phyloP scores from a whole-genome alignment of 2,113 vertebrate species.

The Neogobius melanostomus region DNA sequence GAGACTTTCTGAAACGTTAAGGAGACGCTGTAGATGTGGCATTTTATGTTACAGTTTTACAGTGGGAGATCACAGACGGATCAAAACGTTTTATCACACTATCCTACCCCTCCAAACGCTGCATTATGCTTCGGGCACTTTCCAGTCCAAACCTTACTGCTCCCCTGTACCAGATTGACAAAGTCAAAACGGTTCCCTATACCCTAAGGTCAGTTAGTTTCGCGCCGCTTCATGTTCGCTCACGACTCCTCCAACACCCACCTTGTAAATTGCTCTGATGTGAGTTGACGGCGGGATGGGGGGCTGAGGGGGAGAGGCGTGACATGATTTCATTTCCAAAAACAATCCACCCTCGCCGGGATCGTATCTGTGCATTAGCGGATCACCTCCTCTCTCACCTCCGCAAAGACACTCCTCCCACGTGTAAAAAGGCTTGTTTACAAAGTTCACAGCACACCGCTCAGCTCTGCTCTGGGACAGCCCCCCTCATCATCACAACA shows the following conservation, averaged over 20 bases:
- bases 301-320: not conserved
- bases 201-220: not conserved
- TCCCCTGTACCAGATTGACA: not conserved
- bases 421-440: constrained; percentile 5
- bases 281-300: not conserved
- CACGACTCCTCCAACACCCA: not conserved
- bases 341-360: constrained; percentile 9
- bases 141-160: not conserved
- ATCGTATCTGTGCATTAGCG: not conserved
- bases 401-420: not conserved
- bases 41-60: too few species aligned
- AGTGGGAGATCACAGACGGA: too few species aligned
- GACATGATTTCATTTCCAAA: constrained; percentile 3
- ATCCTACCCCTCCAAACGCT: too few species aligned
- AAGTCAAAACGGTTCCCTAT: not conserved
- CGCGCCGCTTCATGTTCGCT: not conserved
- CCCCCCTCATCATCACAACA: constrained; percentile 4
- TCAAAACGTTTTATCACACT: too few species aligned
- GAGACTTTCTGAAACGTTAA: too few species aligned
- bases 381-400: constrained; percentile 5
- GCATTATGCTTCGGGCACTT: too few species aligned
- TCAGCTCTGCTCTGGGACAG: not conserved
- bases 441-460: not conserved
- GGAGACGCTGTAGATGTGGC: too few species aligned
- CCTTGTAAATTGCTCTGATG: not conserved